Conservation (phyloP, 2,113 vertebrate genomes). For the Sinocyclocheilus anophthalmus region DNA sequence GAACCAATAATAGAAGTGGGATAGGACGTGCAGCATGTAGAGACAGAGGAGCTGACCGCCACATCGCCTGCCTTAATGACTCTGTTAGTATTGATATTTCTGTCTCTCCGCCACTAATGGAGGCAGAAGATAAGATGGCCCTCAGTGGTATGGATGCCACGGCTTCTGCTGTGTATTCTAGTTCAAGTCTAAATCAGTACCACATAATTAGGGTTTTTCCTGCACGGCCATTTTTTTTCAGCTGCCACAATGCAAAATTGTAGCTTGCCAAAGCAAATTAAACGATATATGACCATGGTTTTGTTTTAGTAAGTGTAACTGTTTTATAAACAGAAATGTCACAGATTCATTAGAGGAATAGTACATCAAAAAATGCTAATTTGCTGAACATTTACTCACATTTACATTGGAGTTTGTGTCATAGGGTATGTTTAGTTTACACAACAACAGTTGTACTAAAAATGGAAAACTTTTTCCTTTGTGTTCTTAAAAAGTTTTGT, state of each 20-base stretch:
- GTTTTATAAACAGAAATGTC: constrained; percentile 1
- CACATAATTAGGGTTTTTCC: constrained; percentile 8
- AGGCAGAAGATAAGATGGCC: constrained; percentile 62
- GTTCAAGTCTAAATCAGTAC: constrained; percentile 1
- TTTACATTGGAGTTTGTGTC: no score
- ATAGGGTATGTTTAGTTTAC: no score
- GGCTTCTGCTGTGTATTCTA: not conserved
- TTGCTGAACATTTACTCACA: not conserved
- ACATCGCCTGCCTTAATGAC: constrained; percentile 53
- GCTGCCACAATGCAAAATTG: not conserved
- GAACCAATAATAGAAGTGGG: constrained; percentile 31
- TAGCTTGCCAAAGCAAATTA: not conserved
- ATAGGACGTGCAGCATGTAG: constrained; percentile 41
- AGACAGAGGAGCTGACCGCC: constrained; percentile 49
- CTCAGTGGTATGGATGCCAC: constrained; percentile 13
- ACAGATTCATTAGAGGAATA: not conserved
- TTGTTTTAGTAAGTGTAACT: not conserved
- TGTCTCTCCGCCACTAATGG: constrained; percentile 55
- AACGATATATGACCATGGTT: not conserved
- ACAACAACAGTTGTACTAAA: no score
- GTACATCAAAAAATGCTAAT: not conserved
- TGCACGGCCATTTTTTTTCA: not conserved
- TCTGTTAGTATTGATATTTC: constrained; percentile 56
- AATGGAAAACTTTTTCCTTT: no score
- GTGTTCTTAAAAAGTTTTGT: no score